Evolutionary conservation across 2,113 vertebrate species (phyloP).

Genomic region (Tetraodon nigroviridis): DNA sequence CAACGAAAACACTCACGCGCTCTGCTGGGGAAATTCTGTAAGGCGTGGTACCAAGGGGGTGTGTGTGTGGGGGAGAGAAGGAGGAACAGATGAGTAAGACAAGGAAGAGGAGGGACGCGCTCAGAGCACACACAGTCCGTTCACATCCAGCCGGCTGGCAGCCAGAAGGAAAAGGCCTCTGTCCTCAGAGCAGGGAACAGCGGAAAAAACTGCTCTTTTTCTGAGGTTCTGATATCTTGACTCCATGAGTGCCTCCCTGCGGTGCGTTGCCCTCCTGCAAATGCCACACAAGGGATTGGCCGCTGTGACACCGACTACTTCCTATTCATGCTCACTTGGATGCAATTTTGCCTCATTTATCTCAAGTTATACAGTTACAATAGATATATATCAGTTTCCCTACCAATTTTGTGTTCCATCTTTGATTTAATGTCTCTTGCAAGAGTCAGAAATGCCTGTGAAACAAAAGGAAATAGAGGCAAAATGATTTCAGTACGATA

Average conservation of each 20-base stretch:
- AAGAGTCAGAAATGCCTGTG: conserved; percentile 93
- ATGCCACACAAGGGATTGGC: conserved; percentile 2
- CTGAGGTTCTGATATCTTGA: conserved; percentile 93
- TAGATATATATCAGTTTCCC: conserved; percentile 24
- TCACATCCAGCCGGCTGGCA: conserved; percentile 59
- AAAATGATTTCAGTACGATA: neutral
- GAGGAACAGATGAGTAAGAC: conserved; percentile 22
- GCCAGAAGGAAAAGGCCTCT: conserved; percentile 64
- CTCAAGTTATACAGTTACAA: no score
- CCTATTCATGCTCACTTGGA: no score
- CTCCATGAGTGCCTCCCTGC: conserved; percentile 87
- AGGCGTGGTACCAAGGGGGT: conserved; percentile 13
- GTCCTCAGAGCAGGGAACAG: conserved; percentile 88
- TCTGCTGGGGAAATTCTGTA: neutral
- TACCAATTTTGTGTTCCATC: conserved; percentile 99
- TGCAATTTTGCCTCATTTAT: neutral
- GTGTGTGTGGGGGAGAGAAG: conserved; percentile 9
- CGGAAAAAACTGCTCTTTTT: conserved; percentile 97
- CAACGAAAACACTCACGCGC: no score
- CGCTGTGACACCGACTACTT: no score
- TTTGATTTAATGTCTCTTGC: conserved; percentile 98
- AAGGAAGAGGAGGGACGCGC: conserved; percentile 54
- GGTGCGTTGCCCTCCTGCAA: conserved; percentile 89
- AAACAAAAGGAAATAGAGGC: conserved; percentile 9
- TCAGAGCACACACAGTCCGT: conserved; percentile 80